A percentile compares a stretch with the other conserved stretches of the same genome.
These are phyloP conservation scores for Eupithecia abbreviata DNA, from an alignment of 2,888 invertebrate species.

Conservation along the genomic window DNA sequence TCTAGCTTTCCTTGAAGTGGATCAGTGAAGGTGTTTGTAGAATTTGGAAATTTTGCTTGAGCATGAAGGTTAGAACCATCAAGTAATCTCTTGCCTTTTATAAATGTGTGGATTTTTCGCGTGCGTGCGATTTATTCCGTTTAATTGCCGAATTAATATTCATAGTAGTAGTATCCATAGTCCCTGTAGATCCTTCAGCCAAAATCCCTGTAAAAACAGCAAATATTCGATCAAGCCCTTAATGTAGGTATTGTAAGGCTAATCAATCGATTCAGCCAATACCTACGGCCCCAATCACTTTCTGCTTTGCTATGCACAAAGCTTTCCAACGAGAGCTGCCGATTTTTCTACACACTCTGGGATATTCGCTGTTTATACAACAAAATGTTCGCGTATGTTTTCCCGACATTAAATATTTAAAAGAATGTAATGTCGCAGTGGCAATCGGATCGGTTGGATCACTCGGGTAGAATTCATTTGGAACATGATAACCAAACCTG, in stretches of 20 bases:
- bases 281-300: constrained; percentile 36
- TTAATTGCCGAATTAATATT: neutral
- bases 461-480: too few relatives aligned
- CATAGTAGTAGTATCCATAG: neutral
- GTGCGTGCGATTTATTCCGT: neutral
- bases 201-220: neutral
- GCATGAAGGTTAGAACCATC: too few relatives aligned
- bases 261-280: constrained; percentile 43
- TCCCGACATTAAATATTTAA: constrained; percentile 38
- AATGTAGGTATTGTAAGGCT: constrained; percentile 44
- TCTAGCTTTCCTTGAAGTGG: too few relatives aligned
- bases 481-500: too few relatives aligned
- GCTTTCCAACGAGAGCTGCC: constrained; percentile 22
- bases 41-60: too few relatives aligned
- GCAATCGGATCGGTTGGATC: too few relatives aligned
- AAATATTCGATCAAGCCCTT: constrained; percentile 19
- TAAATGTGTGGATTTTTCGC: too few relatives aligned
- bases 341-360: constrained; percentile 33
- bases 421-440: neutral
- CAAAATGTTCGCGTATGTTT: constrained; percentile 21
- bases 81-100: too few relatives aligned
- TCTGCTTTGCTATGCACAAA: constrained; percentile 50
- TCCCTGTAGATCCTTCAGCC: neutral
- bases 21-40: too few relatives aligned
- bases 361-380: constrained; percentile 30